phyloP scores from a whole-genome alignment of 1,140 invertebrate genomes.

The Hyphantria cunea region DNA sequence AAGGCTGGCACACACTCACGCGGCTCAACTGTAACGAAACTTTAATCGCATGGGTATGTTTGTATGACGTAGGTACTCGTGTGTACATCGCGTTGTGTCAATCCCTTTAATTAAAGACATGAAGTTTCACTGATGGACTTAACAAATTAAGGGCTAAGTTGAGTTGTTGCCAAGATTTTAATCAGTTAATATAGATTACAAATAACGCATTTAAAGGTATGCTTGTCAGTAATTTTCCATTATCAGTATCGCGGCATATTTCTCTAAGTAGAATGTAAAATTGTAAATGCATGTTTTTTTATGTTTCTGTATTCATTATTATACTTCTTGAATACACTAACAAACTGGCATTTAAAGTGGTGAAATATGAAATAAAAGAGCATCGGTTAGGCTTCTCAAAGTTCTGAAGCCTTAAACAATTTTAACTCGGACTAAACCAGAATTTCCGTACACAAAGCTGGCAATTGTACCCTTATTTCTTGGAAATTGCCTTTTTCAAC shows the following conservation, averaged over 20 bases:
- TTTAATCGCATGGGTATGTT: conserved; percentile 61
- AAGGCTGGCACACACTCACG: conserved; percentile 62
- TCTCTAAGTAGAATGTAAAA: too few relatives aligned
- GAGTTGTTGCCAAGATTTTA: conserved; percentile 5
- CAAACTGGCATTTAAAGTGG: conserved; percentile 45
- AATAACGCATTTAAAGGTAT: not conserved
- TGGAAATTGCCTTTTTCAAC: conserved; percentile 31
- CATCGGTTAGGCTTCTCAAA: conserved; percentile 54
- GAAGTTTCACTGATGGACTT: conserved; percentile 34
- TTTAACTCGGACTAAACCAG: conserved; percentile 42
- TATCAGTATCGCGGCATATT: too few relatives aligned
- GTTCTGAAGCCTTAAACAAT: conserved; percentile 65
- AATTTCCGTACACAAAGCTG: conserved; percentile 42
- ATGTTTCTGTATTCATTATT: too few relatives aligned
- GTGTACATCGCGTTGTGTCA: conserved; percentile 23
- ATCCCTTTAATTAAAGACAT: conserved; percentile 40
- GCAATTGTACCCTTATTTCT: conserved; percentile 43
- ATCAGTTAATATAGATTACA: conserved; percentile 1
- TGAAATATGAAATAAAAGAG: conserved; percentile 46
- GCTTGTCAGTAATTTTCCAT: too few relatives aligned
- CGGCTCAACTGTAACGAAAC: conserved; percentile 61
- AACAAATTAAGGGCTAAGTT: conserved; percentile 16
- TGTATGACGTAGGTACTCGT: conserved; percentile 27
- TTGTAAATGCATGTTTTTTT: too few relatives aligned
- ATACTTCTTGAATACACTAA: not conserved